Evolutionary conservation across 2,113 vertebrate species (phyloP), one percentile per base, ranked within the genome.

Genomic region (Cryptotis parvus): DNA sequence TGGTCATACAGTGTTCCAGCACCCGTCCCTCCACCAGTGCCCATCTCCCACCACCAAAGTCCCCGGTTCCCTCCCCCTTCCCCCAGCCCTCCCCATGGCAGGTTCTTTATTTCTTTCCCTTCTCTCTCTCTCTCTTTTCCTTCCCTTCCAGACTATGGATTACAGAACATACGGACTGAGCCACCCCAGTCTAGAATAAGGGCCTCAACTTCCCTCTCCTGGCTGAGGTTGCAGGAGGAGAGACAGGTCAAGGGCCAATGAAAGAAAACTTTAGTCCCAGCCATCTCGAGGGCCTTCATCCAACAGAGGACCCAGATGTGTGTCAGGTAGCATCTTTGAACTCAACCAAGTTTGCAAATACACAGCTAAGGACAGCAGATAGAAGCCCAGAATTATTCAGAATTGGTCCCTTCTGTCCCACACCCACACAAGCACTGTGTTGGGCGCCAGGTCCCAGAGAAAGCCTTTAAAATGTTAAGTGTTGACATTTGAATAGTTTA

Each of bases 341-440:
- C 55, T 20, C 55, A 72, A 37, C 70, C 9, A 12, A 29, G 39
- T 37, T 7, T 41, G 11, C 24, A 41, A 29, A 4, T 20, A 24
- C 18, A 35, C 6, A 1, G 18, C 1, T 2, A 24, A 6, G 58
- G 35, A 29, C 3, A 2, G 20, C 72, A 26, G 0, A 24, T 3
- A 16, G 4, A 5, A 68, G 12, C 39, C 35, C n/a, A 74, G 75
- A 58, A 31, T 24, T 20, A 1, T 24, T 29, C 26, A 49, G 45
- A 49, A 49, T 24, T 6, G 18, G 55, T 24, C 0, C 37, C 0
- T 2, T 15, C 6, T 31, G 39, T 27, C 58, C 75, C 66, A 39
- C 8, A 18, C 39, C 14, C 3, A 24, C 20, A 29, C 11, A 0
- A 1, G 52, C 10, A 12, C 66, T 4, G 0, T 22, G 9, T n/a